Conservation (phyloP, 64 coral and sea anemone species). For the Dendrophyllia cribrosa region DNA sequence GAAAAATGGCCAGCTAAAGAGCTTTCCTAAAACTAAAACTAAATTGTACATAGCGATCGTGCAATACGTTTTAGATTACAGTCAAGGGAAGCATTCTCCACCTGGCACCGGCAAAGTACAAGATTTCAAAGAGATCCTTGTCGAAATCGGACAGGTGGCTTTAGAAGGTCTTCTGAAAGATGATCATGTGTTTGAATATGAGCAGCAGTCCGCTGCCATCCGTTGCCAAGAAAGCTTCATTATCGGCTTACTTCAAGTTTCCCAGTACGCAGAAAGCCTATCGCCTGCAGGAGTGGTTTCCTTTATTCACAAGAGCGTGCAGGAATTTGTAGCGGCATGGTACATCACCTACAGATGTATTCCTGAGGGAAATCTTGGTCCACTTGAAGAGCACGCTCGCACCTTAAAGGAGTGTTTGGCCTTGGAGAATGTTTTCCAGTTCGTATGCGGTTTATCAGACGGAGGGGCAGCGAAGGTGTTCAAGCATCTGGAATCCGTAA, state of each 20-base stretch:
- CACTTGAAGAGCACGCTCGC: not conserved
- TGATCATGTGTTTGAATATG: not conserved
- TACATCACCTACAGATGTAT: slow-evolving; percentile 6
- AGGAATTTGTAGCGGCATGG: slow-evolving; percentile 20
- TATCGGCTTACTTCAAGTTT: slow-evolving; percentile 21
- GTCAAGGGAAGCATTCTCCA: not conserved
- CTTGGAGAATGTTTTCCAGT: slow-evolving; percentile 29
- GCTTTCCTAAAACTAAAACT: not conserved
- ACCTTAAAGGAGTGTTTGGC: not conserved
- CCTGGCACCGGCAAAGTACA: not conserved
- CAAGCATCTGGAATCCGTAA: not conserved
- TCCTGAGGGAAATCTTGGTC: not conserved
- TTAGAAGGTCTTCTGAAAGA: not conserved
- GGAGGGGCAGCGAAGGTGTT: slow-evolving; percentile 11
- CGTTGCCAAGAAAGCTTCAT: not conserved
- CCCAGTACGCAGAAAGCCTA: not conserved
- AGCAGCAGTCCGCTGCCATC: not conserved
- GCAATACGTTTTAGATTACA: not conserved
- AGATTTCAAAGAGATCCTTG: slow-evolving; percentile 6
- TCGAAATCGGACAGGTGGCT: not conserved
- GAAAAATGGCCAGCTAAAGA: not conserved
- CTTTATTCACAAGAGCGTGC: slow-evolving; percentile 17
- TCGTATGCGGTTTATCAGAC: not conserved
- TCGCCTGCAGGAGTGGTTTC: not conserved
- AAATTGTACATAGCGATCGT: not conserved